Percentiles rank a stretch among this genome's conserved stretches.
phyloP scores from a whole-genome alignment of 1,140 invertebrate genomes.

The Sitobion miscanthi region DNA sequence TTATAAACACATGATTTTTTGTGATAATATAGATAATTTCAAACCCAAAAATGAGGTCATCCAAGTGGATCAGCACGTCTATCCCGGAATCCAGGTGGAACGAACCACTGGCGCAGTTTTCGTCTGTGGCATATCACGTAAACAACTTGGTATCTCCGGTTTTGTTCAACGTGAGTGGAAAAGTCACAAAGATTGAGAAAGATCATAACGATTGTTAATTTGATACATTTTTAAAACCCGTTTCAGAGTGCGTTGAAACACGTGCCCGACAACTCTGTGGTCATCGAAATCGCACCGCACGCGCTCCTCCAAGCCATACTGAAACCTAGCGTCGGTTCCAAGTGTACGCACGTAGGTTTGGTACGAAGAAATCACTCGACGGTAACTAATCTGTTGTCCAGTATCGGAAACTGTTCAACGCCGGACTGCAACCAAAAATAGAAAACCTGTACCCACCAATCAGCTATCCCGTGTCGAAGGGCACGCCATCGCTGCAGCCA shows the following conservation, averaged over 20 bases:
- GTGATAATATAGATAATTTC: conserved; percentile 64
- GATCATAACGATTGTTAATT: background rate
- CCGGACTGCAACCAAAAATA: conserved; percentile 70
- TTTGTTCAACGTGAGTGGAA: conserved; percentile 50
- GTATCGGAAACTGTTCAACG: conserved; percentile 67
- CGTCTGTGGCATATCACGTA: conserved; percentile 72
- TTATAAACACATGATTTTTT: background rate
- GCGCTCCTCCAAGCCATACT: conserved; percentile 63
- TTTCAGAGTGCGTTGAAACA: conserved; percentile 74
- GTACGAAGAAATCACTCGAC: conserved; percentile 46
- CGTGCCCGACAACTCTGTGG: conserved; percentile 80
- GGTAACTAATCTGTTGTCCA: conserved; percentile 38
- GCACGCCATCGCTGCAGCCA: conserved; percentile 76
- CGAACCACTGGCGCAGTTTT: conserved; percentile 64
- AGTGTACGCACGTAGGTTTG: conserved; percentile 44
- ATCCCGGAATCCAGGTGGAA: conserved; percentile 65
- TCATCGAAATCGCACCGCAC: conserved; percentile 72
- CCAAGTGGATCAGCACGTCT: conserved; percentile 71
- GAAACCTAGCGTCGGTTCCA: conserved; percentile 50
- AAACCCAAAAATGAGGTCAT: conserved; percentile 65
- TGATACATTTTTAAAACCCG: background rate
- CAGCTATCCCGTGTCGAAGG: conserved; percentile 73
- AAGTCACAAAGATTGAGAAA: background rate
- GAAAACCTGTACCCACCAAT: conserved; percentile 70
- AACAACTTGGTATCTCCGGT: conserved; percentile 71